Evolutionary conservation across 1,140 invertebrate species (phyloP), one percentile per base, ranked within the genome.

Genomic region (Calliphora vicina): DNA sequence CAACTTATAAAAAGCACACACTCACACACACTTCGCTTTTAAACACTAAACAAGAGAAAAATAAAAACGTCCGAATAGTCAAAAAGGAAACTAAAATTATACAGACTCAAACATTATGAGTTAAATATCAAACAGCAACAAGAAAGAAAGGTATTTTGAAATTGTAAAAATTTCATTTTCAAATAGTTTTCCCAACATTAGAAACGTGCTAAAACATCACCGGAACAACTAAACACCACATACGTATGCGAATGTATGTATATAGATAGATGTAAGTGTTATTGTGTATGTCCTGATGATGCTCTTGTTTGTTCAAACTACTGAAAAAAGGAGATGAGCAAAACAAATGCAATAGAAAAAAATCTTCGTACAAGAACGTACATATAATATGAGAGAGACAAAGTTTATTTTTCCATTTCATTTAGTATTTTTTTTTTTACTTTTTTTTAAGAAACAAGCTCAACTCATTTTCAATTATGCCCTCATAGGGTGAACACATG

Each of bases 401-500:
- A 71, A 35, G 27, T 74, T 29, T 35, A 6, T 35, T 74, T 35
- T 29, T 26, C 71, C 35, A 35, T 35, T 35, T 35, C 35, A 35
- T 50, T 50, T 43, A 43, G 42, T 43, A 6, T n/a, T n/a, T 43
- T 43, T 43, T 43, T 43, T 43, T 43, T 43, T 43, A 43, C n/a
- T 43, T 50, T 12, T 50, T n/a, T 50, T 50, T 17, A 6, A 6
- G 0, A 6, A 50, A 50, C 45, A 50, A 50, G 45, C 45, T 15
- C 27, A 74, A 74, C 72, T 74, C 72, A 74, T 74, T 74, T 74
- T 74, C 72, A 74, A 74, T 74, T 74, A 74, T 74, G 72, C n/a
- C 26, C 27, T 29, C 26, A 13, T 74, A 71, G 6, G 10, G 15
- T 13, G 15, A 13, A 50, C 45, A 50, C 45, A 50, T 50, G 8